phyloP scores from a whole-genome alignment of 92 coral and sea anemone species.

The Phenganax subtilis region DNA sequence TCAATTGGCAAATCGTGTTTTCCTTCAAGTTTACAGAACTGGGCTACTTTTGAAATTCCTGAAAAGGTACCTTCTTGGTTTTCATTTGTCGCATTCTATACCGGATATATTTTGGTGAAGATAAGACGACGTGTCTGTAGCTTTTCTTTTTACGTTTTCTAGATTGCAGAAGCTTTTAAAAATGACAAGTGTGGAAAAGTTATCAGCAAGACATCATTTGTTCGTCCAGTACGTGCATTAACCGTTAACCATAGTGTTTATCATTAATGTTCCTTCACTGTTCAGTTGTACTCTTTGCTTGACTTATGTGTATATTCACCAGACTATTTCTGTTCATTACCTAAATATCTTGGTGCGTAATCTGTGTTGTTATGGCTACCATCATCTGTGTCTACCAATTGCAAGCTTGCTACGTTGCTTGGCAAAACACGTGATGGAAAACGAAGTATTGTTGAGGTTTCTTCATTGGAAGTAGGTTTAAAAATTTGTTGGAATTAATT shows the following conservation, averaged over 20 bases:
- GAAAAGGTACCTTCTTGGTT: constrained; percentile 69
- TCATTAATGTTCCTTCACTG: not conserved
- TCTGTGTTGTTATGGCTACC: constrained; percentile 76
- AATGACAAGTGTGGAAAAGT: constrained; percentile 82
- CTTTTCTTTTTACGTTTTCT: constrained; percentile 3
- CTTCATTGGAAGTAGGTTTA: constrained; percentile 71
- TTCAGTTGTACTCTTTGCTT: not conserved
- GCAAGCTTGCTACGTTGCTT: constrained; percentile 64
- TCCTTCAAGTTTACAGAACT: constrained; percentile 74
- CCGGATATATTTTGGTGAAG: not conserved
- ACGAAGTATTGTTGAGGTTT: constrained; percentile 62
- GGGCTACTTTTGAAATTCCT: constrained; percentile 94
- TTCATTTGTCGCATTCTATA: not conserved
- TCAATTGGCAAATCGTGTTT: constrained; percentile 57
- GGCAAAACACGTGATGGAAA: constrained; percentile 63
- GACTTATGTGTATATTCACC: not conserved
- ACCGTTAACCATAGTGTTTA: no score
- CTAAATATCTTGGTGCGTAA: constrained; percentile 64
- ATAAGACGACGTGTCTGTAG: not conserved
- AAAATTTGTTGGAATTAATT: not conserved
- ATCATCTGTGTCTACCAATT: constrained; percentile 91
- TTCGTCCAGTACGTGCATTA: constrained; percentile 85
- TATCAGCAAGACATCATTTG: constrained; percentile 69
- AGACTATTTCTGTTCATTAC: constrained; percentile 78
- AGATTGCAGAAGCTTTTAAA: constrained; percentile 85